Evolutionary conservation across 2,888 invertebrate genomes (phyloP), one percentile per base, ranked within the genome.

Genomic region (Hyles lineata): DNA sequence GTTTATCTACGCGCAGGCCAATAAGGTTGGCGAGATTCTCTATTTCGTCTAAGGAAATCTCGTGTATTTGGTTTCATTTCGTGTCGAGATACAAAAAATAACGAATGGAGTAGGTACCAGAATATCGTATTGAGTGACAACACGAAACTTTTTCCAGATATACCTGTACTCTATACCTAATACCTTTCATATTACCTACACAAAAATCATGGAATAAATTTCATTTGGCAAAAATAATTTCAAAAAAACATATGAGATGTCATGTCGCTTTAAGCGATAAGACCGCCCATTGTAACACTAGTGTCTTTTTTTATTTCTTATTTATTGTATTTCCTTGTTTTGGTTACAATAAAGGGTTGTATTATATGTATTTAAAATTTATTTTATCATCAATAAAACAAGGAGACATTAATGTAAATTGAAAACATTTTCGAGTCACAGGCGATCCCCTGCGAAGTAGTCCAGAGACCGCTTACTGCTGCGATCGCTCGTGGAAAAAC

Each of bases 1-100:
- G 90, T 93, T 92, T 92, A 90, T 88, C 86, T 87, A 89, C 85
- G 87, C 85, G 84, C 85, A 85, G 89, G 85, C 86, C 87, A 90
- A 90, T 90, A 89, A 89, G 86, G 83, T 79, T 81, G 81, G 77
- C 77, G 85, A 83, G 84, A 86, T 82, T 87, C 86, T 86, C 83
- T 83, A 84, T 87, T 88, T 87, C 87, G 86, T 84, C 84, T 85
- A 79, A 86, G 82, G 76, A 84, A 82, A 84, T 81, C 80, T 80
- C 81, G 76, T 83, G 76, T 78, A 76, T 82, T 79, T 78, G 72
- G 75, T 74, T 73, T 69, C 75, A 76, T 67, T 67, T 67, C 43
- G 15, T 63, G 43, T 32, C 35, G 21, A 50, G 73, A 74, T 76
- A 75, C 59, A 60, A 52, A 71, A 71, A 55, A 62, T 21, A 32